Evolutionary conservation across 2,888 invertebrate species (phyloP).

Genomic region (Caenorhabditis macrosperma): DNA sequence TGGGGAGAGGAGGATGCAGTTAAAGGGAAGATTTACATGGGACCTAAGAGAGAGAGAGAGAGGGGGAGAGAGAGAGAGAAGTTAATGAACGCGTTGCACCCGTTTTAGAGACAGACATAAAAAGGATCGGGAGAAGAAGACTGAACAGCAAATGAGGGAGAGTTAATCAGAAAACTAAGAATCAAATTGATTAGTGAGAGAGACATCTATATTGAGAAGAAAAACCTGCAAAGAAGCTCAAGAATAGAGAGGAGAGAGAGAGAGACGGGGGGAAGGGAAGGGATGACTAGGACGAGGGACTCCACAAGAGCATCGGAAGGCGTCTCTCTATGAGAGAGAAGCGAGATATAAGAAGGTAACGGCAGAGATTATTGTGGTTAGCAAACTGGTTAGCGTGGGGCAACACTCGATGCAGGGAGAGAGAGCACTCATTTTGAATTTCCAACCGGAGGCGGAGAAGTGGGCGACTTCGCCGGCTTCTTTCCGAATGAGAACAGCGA

Average conservation of each 20-base stretch:
- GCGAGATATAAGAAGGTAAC: neutral
- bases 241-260: conserved; percentile 17
- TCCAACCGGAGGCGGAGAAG: conserved; percentile 69
- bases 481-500: conserved; percentile 76
- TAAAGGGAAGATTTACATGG: conserved; percentile 27
- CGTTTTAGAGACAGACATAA: conserved; percentile 34
- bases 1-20: neutral
- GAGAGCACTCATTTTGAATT: conserved; percentile 54
- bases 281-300: neutral
- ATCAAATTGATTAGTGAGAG: neutral
- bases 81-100: conserved; percentile 21
- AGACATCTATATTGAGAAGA: neutral
- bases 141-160: conserved; percentile 6
- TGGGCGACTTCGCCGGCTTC: conserved; percentile 67
- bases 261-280: neutral
- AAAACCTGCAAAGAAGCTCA: conserved; percentile 27
- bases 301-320: neutral
- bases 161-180: conserved; percentile 13
- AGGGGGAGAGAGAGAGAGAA: too few species aligned
- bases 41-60: conserved; percentile 30
- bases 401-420: neutral
- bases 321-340: neutral
- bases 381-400: conserved; percentile 11
- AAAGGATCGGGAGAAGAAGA: neutral
- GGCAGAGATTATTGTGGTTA: conserved; percentile 16